Base-by-base conservation (phyloP, 2,888 invertebrate species). In the Rutpela maculata region DNA sequence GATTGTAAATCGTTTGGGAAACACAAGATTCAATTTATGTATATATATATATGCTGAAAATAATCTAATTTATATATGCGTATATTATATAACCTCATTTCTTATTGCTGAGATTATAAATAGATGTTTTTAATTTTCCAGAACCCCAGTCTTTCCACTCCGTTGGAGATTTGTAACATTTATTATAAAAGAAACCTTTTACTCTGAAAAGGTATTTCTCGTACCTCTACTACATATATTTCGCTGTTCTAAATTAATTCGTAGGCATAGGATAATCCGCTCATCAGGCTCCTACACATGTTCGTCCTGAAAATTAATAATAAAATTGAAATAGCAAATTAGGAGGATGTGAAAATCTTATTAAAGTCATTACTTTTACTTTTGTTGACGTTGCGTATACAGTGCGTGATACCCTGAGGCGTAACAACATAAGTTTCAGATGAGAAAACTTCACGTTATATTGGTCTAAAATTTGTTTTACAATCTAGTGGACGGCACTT, bases 171-270 rank as follows among this genome's bases (percentile, higher is more conserved):
- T 50, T 50, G 50, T 50, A n/a, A 50, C n/a, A 50, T 50, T n/a
- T n/a, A 50, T 50, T 50, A 50, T 50, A 50, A 50, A 50, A 15
- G 50, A n/a, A 50, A 50, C 15, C n/a, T 50, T 50, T 50, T 50
- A 17, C n/a, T n/a, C 50, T 50, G 5, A 50, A 50, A 50, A 50
- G 50, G 50, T 50, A 50, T 50, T 12, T 50, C 50, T 50, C 50
- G 6, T n/a, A 17, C 50, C n/a, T 50, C n/a, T n/a, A 50, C n/a
- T 50, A 6, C 15, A 50, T 6, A n/a, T 50, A 50, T 50, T 50
- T 50, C 50, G n/a, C n/a, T n/a, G 50, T 50, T n/a, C 50, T 50
- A 50, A 50, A 50, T 50, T 50, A 50, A 50, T 50, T 50, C n/a
- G 50, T 50, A 50, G n/a, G 50, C n/a, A 50, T 50, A 7, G 50